phyloP scores from a whole-genome alignment of 2,113 vertebrate species.

The Leuciscus idus region DNA sequence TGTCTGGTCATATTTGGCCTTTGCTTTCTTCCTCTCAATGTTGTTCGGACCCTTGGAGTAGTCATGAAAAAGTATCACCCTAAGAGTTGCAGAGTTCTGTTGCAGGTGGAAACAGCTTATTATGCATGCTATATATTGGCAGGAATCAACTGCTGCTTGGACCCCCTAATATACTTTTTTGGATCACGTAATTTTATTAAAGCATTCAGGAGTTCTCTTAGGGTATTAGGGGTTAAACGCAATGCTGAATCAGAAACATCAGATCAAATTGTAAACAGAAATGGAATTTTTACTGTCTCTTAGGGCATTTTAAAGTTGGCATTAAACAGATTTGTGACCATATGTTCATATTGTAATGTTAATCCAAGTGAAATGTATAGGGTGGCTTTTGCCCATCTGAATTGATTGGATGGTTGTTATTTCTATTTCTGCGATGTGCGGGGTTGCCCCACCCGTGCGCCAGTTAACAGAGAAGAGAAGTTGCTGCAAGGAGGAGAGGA shows the following conservation, averaged over 20 bases:
- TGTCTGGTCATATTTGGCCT: constrained; percentile 71
- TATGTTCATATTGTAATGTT: not conserved
- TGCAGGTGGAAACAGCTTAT: constrained; percentile 55
- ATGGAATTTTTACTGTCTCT: constrained; percentile 25
- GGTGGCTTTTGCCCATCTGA: not conserved
- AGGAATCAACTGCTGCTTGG: constrained; percentile 67
- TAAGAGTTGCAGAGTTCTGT: constrained; percentile 36
- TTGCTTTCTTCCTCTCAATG: constrained; percentile 74
- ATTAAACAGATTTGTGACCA: not conserved
- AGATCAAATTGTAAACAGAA: constrained; percentile 37
- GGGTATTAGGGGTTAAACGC: not conserved
- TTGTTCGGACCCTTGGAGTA: constrained; percentile 63
- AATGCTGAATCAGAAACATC: constrained; percentile 44
- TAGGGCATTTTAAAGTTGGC: not conserved
- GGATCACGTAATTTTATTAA: constrained; percentile 59
- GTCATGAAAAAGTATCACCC: constrained; percentile 55
- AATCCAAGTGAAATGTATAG: too few relatives aligned
- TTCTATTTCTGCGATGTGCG: not conserved
- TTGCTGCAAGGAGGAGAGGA: not conserved
- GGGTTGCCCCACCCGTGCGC: not conserved
- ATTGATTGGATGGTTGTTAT: too few relatives aligned
- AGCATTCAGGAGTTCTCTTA: constrained; percentile 54
- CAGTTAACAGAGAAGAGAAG: not conserved
- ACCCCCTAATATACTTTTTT: constrained; percentile 62
- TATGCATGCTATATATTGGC: constrained; percentile 60